Base-by-base conservation (phyloP, 2,888 invertebrate species). In the Troglohyphantes excavatus region DNA sequence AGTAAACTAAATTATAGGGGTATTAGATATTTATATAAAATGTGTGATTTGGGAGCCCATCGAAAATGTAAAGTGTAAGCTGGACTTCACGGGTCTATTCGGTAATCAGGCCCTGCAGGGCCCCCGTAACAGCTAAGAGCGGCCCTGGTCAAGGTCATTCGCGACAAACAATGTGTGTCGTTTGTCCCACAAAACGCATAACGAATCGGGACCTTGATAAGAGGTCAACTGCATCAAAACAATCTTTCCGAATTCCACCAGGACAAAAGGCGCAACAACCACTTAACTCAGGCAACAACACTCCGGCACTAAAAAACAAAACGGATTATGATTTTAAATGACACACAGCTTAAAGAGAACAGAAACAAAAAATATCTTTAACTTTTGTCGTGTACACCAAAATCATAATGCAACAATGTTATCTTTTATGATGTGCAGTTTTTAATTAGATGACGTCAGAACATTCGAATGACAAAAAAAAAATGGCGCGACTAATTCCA, bases 401-500 rank as follows among this genome's bases (percentile, higher is more conserved):
- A 2, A 26, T 17, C 53, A 26, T n/a, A 17, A 21, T 2, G 29
- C 33, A 75, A 75, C 59, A 75, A 59, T 61, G 59, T 75, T 75
- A 75, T 75, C 75, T 61, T 9, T 21, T 27, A 27, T 21, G 59
- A 59, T 29, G 33, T 33, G 75, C 75, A 29, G 61, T 46, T 75
- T 75, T 75, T 75, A 75, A 75, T 75, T 75, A 75, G 23, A 33
- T 61, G 75, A 75, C 75, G 59, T 75, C 59, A 33, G 2, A 0
- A 26, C 59, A 27, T 65, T 23, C 19, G n/a, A n/a, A 53, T 17
- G 9, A 23, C 21, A n/a, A 21, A 26, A n/a, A 46, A 46, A 72
- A 72, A 72, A 72, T 27, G 27, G 46, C 27, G 46, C 26, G 72
- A 53, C 70, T 70, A 70, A 70, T 70, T 70, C 70, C 33, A 21